Base-by-base conservation (phyloP, 2,113 vertebrate species). In the Burhinus bistriatus region DNA sequence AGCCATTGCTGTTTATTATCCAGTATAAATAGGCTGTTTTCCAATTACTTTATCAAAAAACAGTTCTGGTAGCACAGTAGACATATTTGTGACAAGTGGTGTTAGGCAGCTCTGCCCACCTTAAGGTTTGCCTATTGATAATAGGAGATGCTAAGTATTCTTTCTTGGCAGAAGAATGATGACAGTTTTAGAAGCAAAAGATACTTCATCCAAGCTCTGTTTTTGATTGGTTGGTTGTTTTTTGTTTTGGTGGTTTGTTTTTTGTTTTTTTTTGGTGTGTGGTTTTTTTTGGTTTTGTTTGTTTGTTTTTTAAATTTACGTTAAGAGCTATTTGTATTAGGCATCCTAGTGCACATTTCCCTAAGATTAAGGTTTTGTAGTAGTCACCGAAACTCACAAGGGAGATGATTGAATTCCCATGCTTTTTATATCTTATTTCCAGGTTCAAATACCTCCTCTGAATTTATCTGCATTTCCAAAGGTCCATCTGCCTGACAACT, bases 1-100 rank as follows among this genome's bases (percentile, higher is more conserved):
- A 90, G 91, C 84, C 87, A 77, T 94, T 93, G 59, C 59, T 91
- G 55, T 83, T 97, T 90, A 30, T 80, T 91, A 71, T 27, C 44
- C 58, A 58, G 42, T 55, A 88, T 44, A 86, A 92, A 92, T 34
- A 75, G 58, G 78, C 68, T 80, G 38, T 47, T 95, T 93, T 92
- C 87, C 75, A 87, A 79, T 69, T 72, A 38, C 64, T 85, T 93
- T 95, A 84, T 90, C 52, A 95, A 73, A 96, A 95, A 68, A 0
- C 38, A 65, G 29, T 72, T 80, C 58, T 93, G 30, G 49, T 88
- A 91, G 76, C 68, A 77, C n/a, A 73, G 76, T 29, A 91, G 89
- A 27, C 51, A 27, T 45, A 57, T 85, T 89, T 92, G 49, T 93
- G 91, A 77, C 49, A 83, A 92, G 58, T 61, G 51, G 40, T 71